Percentiles rank a stretch among this genome's conserved stretches.
Evolutionary conservation across 2,888 invertebrate genomes (phyloP).

Genomic region (Cerceris ruficornis): DNA sequence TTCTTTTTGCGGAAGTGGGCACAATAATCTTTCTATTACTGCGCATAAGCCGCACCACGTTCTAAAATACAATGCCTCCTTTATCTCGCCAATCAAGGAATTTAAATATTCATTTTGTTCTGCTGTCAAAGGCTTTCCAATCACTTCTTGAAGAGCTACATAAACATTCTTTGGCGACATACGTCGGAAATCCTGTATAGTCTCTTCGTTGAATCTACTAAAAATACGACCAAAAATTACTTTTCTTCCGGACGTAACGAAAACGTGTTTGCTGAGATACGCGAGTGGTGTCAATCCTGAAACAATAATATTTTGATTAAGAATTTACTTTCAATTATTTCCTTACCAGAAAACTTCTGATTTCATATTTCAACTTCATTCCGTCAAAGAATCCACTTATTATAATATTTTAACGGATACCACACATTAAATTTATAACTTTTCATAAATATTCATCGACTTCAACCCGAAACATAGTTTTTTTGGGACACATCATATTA

Average conservation of each 20-base stretch:
- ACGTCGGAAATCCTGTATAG: slow-evolving; percentile 64
- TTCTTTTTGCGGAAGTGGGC: slow-evolving; percentile 84
- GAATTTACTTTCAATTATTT: not conserved
- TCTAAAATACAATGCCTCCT: slow-evolving; percentile 85
- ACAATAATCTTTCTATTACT: slow-evolving; percentile 88
- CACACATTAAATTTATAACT: too few relatives aligned
- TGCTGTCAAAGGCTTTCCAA: slow-evolving; percentile 85
- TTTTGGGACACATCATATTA: too few relatives aligned
- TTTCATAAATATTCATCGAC: too few relatives aligned
- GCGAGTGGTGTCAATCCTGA: slow-evolving; percentile 87
- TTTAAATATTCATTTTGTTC: slow-evolving; percentile 83
- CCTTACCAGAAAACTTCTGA: too few relatives aligned
- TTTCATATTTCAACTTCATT: too few relatives aligned
- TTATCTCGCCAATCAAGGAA: slow-evolving; percentile 81
- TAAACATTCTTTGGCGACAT: slow-evolving; percentile 65
- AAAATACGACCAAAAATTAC: slow-evolving; percentile 73
- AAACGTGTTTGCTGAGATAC: slow-evolving; percentile 87
- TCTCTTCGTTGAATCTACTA: slow-evolving; percentile 72
- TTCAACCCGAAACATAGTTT: too few relatives aligned
- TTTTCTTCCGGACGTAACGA: slow-evolving; percentile 71
- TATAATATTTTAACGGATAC: too few relatives aligned
- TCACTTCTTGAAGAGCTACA: slow-evolving; percentile 83
- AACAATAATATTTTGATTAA: slow-evolving; percentile 55
- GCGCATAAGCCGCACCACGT: slow-evolving; percentile 92
- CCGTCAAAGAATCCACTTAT: too few relatives aligned